Percentiles rank a stretch among this genome's conserved stretches.
Conservation (phyloP, 2,797 vertebrate genomes). For the Cacajao melanocephalus region DNA sequence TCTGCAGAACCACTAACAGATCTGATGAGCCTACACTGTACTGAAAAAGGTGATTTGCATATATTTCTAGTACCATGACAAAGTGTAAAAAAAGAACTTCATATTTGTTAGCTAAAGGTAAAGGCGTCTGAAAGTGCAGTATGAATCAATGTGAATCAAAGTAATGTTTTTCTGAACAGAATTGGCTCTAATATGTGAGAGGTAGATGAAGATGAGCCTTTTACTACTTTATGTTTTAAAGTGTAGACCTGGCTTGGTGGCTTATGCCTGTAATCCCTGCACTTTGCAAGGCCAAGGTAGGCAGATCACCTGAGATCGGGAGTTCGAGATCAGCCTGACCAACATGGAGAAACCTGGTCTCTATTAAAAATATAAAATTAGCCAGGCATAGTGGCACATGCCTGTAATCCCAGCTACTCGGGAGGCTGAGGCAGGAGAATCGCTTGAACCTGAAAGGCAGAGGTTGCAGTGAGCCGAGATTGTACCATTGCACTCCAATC, state of each 20-base stretch:
- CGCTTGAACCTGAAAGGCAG: too few species aligned
- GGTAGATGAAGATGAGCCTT: neutral
- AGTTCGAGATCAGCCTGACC: too few species aligned
- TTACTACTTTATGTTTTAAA: neutral
- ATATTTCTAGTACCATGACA: neutral
- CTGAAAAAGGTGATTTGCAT: neutral
- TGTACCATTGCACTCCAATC: too few species aligned
- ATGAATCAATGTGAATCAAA: neutral
- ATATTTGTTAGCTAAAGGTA: neutral
- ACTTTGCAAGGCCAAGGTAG: too few species aligned
- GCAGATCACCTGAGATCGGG: too few species aligned
- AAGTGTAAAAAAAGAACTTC: neutral
- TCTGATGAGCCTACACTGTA: neutral
- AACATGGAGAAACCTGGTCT: too few species aligned
- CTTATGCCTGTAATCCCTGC: too few species aligned
- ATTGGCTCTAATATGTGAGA: neutral
- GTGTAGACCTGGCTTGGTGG: neutral
- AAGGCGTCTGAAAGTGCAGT: neutral
- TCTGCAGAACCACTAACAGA: neutral
- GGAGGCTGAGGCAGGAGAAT: too few species aligned
- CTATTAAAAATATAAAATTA: too few species aligned
- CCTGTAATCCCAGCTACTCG: too few species aligned
- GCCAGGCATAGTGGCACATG: too few species aligned
- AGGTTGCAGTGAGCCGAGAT: too few species aligned
- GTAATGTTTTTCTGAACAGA: neutral